Evolutionary conservation across 2,113 vertebrate species (phyloP).

Genomic region (Helogale parvula): DNA sequence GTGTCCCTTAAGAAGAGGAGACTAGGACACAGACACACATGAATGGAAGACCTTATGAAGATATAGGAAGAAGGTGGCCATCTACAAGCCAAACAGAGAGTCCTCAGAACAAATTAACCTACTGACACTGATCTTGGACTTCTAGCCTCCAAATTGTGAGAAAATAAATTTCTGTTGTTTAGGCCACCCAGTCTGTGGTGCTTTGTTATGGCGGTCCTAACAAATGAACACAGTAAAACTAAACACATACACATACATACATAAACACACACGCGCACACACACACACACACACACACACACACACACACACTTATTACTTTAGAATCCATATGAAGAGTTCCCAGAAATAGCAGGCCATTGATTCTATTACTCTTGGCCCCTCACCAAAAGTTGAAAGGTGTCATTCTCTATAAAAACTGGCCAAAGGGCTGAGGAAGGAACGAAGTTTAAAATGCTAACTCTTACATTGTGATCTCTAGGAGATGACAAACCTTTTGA

Average conservation of each 20-base stretch:
- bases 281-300: background rate
- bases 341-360: background rate
- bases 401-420: background rate
- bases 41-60: background rate
- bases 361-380: background rate
- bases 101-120: background rate
- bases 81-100: background rate
- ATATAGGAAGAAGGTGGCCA: background rate
- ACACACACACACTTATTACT: background rate
- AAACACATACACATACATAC: background rate
- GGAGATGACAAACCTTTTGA: background rate
- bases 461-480: background rate
- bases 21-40: background rate
- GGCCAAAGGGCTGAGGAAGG: background rate
- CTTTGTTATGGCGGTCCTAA: background rate
- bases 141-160: background rate
- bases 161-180: background rate
- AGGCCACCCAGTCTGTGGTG: background rate
- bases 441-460: background rate
- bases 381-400: background rate
- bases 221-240: background rate
- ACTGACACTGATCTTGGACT: background rate
- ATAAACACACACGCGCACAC: too few relatives aligned
- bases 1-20: background rate
- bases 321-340: background rate